Base-by-base conservation (phyloP, 2,797 vertebrate genomes). In the Malurus leucopterus region DNA sequence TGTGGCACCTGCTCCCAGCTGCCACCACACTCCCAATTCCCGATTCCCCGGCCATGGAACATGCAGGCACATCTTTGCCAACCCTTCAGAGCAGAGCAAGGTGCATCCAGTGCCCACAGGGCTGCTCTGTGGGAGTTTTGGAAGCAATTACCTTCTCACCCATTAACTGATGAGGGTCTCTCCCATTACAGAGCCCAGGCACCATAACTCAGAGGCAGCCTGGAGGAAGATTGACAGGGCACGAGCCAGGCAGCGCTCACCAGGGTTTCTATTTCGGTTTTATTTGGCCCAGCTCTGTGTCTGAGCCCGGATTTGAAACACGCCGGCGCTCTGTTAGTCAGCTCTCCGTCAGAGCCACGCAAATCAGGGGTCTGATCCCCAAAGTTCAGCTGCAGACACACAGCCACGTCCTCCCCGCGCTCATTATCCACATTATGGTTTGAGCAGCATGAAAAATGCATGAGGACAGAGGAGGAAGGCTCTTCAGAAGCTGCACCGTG, bases 361-460 rank as follows among this genome's bases (percentile, higher is more conserved):
- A 84, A 58, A 76, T 64, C 69, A 92, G 34, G 88, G 75, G 49
- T 58, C 29, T 23, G 64, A 62, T 71, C 84, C 88, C 75, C 65
- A 14, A 50, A 67, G 74, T 54, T 90, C 78, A 86, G 88, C 88
- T 53, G 61, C 38, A 84, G 4, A 78, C 59, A 84, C 7, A 58
- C 2, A 65, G 91, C 84, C 84, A 43, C 68, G 57, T 69, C 82
- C 72, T 65, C 84, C 69, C 69, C 3, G 11, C 5, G 19, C 47
- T 94, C 88, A 69, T 91, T 93, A 90, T 30, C 76, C 69, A 91
- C 88, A 82, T 90, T 71, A 92, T 65, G 68, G 69, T 65, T 88
- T 49, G 71, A 88, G 69, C 69, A 77, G 70, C 90, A 92, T 87
- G 92, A 94, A 88, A 92, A 91, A 94, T 85, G 84, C 61, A 75